phyloP scores from a whole-genome alignment of 2,888 invertebrate species.

The Tortricodes alternella region DNA sequence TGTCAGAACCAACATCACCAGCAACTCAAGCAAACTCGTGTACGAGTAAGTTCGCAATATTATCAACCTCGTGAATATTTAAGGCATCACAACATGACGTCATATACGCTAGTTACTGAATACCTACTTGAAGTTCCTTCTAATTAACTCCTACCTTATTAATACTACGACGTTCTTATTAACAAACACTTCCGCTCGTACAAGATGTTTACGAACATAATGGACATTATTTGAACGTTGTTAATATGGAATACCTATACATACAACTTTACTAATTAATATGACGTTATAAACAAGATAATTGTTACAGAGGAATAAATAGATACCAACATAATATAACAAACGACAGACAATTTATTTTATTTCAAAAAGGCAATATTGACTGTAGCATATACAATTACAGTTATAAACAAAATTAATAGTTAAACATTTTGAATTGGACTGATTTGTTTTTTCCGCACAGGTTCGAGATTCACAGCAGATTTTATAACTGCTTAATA shows the following conservation, averaged over 20 bases:
- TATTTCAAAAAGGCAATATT: too few species aligned
- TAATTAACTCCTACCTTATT: slow-evolving; percentile 53
- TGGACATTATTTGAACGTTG: slow-evolving; percentile 43
- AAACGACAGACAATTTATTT: too few species aligned
- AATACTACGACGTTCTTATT: slow-evolving; percentile 56
- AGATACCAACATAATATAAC: too few species aligned
- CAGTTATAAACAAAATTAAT: too few species aligned
- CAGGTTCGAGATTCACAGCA: too few species aligned
- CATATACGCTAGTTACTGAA: slow-evolving; percentile 33
- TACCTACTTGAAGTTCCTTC: slow-evolving; percentile 42
- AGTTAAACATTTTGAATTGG: too few species aligned
- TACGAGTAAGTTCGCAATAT: neutral
- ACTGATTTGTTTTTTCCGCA: too few species aligned
- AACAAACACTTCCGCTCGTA: slow-evolving; percentile 48
- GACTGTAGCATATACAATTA: too few species aligned
- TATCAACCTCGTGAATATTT: slow-evolving; percentile 1
- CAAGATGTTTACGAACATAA: slow-evolving; percentile 44
- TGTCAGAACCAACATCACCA: too few species aligned
- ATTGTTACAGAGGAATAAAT: too few species aligned
- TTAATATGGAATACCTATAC: slow-evolving; percentile 43
- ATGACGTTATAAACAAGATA: slow-evolving; percentile 38
- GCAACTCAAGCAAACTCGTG: neutral
- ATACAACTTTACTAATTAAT: slow-evolving; percentile 34
- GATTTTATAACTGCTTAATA: too few species aligned
- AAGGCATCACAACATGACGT: slow-evolving; percentile 2